Conservation (phyloP, 2,113 vertebrate genomes). For the Sebastes schlegelii region DNA sequence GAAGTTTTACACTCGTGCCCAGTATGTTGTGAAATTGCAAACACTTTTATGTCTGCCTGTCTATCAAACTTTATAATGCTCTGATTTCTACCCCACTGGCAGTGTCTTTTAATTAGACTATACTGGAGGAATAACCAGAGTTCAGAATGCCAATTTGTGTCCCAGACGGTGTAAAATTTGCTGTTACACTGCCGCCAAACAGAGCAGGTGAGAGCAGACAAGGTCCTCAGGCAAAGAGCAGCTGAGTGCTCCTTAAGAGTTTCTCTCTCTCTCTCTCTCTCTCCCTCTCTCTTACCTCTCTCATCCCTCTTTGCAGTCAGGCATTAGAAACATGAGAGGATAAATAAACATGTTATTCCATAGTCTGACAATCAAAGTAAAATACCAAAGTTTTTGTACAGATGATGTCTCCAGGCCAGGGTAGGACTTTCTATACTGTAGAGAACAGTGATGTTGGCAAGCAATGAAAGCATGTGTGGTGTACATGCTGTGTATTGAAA, state of each 20-base stretch:
- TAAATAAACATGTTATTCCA: conserved; percentile 71
- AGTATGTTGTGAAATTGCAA: conserved; percentile 72
- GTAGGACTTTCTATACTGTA: conserved; percentile 34
- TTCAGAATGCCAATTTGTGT: conserved; percentile 81
- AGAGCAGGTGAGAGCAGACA: conserved; percentile 77
- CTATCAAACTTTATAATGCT: conserved; percentile 79
- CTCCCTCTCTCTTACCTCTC: conserved; percentile 22
- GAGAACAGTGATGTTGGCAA: conserved; percentile 52
- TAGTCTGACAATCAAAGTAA: conserved; percentile 59
- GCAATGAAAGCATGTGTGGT: conserved; percentile 37
- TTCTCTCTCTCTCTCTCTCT: conserved; percentile 52
- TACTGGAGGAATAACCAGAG: conserved; percentile 73
- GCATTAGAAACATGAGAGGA: conserved; percentile 52
- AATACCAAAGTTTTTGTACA: conserved; percentile 42
- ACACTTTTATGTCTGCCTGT: conserved; percentile 81
- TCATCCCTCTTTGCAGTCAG: conserved; percentile 45
- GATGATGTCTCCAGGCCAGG: conserved; percentile 52
- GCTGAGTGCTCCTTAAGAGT: conserved; percentile 55
- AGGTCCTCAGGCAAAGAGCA: conserved; percentile 76
- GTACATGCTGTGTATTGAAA: conserved; percentile 38
- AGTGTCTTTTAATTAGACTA: conserved; percentile 84
- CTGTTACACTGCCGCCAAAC: conserved; percentile 76
- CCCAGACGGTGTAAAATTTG: conserved; percentile 82
- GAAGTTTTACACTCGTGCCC: conserved; percentile 67
- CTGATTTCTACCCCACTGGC: conserved; percentile 78